Base-by-base conservation (phyloP, 2,888 invertebrate species). In the Drosophila barbarae region DNA sequence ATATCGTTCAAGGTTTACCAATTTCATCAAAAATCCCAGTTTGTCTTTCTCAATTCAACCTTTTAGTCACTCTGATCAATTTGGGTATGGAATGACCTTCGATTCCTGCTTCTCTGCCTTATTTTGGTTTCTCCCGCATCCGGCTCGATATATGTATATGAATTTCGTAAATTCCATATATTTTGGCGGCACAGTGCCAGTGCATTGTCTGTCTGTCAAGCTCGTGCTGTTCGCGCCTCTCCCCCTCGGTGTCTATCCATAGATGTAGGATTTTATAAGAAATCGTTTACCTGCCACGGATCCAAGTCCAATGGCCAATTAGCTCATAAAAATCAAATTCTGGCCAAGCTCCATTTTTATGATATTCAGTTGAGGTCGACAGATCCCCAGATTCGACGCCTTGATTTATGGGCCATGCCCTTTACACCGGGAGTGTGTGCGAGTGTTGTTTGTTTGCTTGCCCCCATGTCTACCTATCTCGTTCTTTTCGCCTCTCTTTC, bases 251-350 rank as follows among this genome's bases (percentile, higher is more conserved):
- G 15, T n/a, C 30, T 6, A 30, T 21, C 18, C 5, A 26, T 36
- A 5, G 35, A 9, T 30, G 28, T 23, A 2, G 34, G 61, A 70
- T 75, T 79, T 72, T 72, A 79, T 80, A 82, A 63, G 76, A 68
- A 67, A 65, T 67, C 71, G 75, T 73, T 78, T 84, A 72, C 61
- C 71, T 78, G 79, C 54, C 71, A 64, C 54, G 57, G 63, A 61
- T 49, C 44, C 58, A 26, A 68, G 38, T 57, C 69, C 71, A 76
- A 76, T 72, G 73, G 71, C 71, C 81, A 78, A 69, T 84, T 81
- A 78, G 79, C 78, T 77, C 80, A 84, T 81, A 84, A 81, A 84
- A 84, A 84, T 80, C 77, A 82, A 80, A 82, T 76, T 79, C 82
- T 79, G 79, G 72, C 42, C 61, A 50, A 61, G 51, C 64, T 78